These are phyloP conservation scores for Nowickia ferox DNA, from an alignment of 2,888 invertebrate genomes.

Conservation along the genomic window DNA sequence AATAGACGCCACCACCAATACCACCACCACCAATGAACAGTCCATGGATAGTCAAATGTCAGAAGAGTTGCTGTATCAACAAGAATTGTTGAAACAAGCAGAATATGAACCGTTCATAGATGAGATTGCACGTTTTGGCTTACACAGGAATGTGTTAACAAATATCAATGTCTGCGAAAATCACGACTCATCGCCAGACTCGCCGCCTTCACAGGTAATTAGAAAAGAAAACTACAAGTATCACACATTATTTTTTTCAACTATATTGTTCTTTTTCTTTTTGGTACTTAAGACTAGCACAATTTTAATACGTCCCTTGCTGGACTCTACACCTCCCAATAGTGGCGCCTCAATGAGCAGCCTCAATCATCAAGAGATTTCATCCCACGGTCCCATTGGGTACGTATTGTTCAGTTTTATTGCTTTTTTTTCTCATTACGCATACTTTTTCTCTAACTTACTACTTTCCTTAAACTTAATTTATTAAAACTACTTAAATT, in stretches of 20 bases:
- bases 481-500: slow-evolving; percentile 33
- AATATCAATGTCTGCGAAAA: slow-evolving; percentile 79
- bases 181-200: slow-evolving; percentile 82
- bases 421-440: slow-evolving; percentile 1
- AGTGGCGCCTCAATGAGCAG: slow-evolving; percentile 81
- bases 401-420: slow-evolving; percentile 61
- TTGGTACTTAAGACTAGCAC: slow-evolving; percentile 79
- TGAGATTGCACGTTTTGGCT: slow-evolving; percentile 75
- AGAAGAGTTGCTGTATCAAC: slow-evolving; percentile 80
- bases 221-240: not conserved
- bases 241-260: not conserved
- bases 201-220: slow-evolving; percentile 82
- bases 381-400: slow-evolving; percentile 74
- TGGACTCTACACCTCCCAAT: slow-evolving; percentile 81
- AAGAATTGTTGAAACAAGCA: slow-evolving; percentile 72
- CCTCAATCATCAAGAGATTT: slow-evolving; percentile 79
- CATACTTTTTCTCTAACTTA: slow-evolving; percentile 45
- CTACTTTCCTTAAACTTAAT: slow-evolving; percentile 18
- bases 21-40: slow-evolving; percentile 78
- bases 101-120: slow-evolving; percentile 73
- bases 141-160: slow-evolving; percentile 76
- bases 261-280: not conserved
- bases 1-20: slow-evolving; percentile 74
- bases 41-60: slow-evolving; percentile 81
- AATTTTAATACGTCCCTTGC: slow-evolving; percentile 81